These are phyloP conservation scores for Chelonoidis abingdonii DNA, from an alignment of 2,113 vertebrate genomes.

Conservation along the genomic window DNA sequence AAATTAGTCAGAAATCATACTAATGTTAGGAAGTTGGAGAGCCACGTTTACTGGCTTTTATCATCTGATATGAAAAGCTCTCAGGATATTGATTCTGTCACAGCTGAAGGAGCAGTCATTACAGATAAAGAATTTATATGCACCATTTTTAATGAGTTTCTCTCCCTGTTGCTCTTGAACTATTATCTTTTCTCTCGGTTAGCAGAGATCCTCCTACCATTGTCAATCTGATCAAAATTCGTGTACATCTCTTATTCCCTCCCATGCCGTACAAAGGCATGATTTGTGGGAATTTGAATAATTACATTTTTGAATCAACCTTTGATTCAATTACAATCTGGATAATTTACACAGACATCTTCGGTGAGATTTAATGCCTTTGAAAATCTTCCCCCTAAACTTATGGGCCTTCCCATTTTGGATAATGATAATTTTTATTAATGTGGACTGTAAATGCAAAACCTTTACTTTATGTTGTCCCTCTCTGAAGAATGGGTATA, in stretches of 20 bases:
- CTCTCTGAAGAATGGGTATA: rapidly evolving
- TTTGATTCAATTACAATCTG: rapidly evolving
- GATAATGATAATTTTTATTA: background rate
- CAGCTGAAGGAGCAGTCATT: background rate
- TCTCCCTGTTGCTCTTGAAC: background rate
- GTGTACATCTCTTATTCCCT: background rate
- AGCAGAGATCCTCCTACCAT: background rate
- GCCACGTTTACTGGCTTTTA: background rate
- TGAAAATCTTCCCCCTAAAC: background rate
- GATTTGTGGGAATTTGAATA: rapidly evolving
- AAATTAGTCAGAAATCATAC: background rate
- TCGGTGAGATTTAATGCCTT: background rate
- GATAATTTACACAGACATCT: background rate
- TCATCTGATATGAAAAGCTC: background rate
- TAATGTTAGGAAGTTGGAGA: background rate
- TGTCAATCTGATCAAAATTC: rapidly evolving
- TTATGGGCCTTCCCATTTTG: background rate
- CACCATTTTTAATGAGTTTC: background rate
- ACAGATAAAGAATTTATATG: background rate
- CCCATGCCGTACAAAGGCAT: background rate
- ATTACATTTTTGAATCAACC: background rate
- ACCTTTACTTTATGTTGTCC: background rate
- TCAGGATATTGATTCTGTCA: background rate
- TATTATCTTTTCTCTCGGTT: rapidly evolving
- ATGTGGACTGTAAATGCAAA: rapidly evolving